These are phyloP conservation scores for Phortica variegata DNA, from an alignment of 1,140 invertebrate species.

Conservation along the genomic window DNA sequence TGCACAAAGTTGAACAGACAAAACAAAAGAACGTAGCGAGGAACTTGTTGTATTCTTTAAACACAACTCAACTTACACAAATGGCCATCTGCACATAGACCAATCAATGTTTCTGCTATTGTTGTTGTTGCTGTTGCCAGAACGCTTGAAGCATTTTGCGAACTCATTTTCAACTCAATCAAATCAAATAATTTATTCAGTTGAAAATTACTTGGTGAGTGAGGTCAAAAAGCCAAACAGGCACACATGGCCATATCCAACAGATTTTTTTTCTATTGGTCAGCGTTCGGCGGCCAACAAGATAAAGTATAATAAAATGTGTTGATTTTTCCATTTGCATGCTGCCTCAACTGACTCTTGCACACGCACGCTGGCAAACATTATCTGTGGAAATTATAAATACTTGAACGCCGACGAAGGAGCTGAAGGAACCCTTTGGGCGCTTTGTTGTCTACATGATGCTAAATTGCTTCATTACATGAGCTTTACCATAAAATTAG, in stretches of 20 bases:
- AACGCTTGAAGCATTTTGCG: conserved; percentile 47
- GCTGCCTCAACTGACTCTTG: not conserved
- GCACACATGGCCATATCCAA: not conserved
- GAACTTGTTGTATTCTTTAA: too few species aligned
- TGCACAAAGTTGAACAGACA: not conserved
- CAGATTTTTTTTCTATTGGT: too few species aligned
- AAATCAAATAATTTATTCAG: conserved; percentile 56
- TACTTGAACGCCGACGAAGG: too few species aligned
- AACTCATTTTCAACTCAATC: conserved; percentile 56
- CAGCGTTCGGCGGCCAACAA: conserved; percentile 28
- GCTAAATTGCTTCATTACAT: too few species aligned
- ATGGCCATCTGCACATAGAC: conserved; percentile 2
- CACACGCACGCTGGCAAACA: too few species aligned
- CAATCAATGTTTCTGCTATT: conserved; percentile 9
- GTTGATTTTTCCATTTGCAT: conserved; percentile 51
- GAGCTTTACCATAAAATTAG: too few species aligned
- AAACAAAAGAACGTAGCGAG: too few species aligned
- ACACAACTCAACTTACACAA: too few species aligned
- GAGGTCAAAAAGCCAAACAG: conserved; percentile 29
- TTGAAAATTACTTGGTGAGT: conserved; percentile 44
- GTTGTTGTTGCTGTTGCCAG: conserved; percentile 8
- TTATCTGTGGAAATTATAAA: too few species aligned
- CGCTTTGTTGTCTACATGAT: too few species aligned
- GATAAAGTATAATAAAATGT: conserved; percentile 45
- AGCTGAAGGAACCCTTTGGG: too few species aligned